Base-by-base conservation (phyloP, 92 coral and sea anemone species). In the Montipora capitata region DNA sequence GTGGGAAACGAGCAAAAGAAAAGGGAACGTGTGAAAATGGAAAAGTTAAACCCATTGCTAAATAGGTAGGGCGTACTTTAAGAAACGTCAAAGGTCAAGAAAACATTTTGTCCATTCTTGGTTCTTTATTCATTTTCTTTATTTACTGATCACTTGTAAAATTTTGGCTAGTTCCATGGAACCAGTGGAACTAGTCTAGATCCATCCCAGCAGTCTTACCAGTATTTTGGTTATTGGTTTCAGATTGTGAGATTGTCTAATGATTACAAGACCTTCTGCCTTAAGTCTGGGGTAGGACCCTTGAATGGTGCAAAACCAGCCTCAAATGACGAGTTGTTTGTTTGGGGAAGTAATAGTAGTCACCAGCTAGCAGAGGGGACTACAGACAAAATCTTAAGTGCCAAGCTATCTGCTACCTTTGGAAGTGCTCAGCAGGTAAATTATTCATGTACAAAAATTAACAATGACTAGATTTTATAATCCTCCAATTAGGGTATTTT, bases 291-390 rank as follows among this genome's bases (percentile, higher is more conserved):
- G 12, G 66, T 52, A 7, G 58, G 45, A 7, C 41, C 51, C 14
- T 10, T 67, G 49, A 69, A 52, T 80, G 85, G 85, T 68, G 44
- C 76, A 18, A 80, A 80, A 35, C 85, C 64, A 80, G 41, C 49
- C 7, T 67, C 76, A 11, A 87, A 69, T 58, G 98, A 95, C 40
- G 98, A 95, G 71, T 96, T 95, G 61, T 93, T 80, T 84, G 98
- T 93, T 4, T 95, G 98, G 98, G 98, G 98, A 13, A 95, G 98
- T 54, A 95, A 95, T 63, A 95, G 98, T 45, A 95, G 98, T 66
- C 98, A 93, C 42, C 98, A 95, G 82, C 94, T 95, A 43, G 98
- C 98, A 7, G 98, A 95, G 65, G 98, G 98, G 12, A 88, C 89
- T 20, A 90, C 91, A 68, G 98, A 95, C 89, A 95, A 95, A 63